These are phyloP conservation scores for Echinometra lucunter DNA, from an alignment of 53 echinoderm and acorn worm genomes.

Conservation along the genomic window DNA sequence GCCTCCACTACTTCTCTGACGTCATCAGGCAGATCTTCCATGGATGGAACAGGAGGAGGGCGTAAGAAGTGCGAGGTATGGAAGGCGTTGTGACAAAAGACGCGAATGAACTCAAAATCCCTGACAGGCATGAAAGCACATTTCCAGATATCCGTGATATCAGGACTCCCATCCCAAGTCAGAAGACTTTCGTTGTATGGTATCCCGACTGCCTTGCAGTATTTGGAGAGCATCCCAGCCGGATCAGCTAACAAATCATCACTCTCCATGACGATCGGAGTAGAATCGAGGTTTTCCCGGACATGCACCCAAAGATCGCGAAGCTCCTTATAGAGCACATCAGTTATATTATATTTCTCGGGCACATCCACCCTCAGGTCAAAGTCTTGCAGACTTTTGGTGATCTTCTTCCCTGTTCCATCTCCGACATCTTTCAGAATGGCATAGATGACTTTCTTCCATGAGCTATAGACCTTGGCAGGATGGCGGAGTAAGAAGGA, in stretches of 20 bases:
- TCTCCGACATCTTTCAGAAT: conserved; percentile 37
- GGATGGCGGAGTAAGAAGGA: conserved; percentile 54
- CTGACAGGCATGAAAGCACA: conserved; percentile 52
- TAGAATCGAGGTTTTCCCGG: conserved; percentile 34
- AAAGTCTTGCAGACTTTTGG: conserved; percentile 38
- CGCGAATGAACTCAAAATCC: conserved; percentile 17
- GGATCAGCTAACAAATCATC: conserved; percentile 64
- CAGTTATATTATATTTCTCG: background rate
- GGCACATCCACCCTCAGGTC: conserved; percentile 38
- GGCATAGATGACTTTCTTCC: conserved; percentile 40
- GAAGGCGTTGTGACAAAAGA: conserved; percentile 53
- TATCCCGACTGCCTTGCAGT: conserved; percentile 59
- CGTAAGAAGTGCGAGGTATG: conserved; percentile 26
- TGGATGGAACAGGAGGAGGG: conserved; percentile 10
- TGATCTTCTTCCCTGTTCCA: conserved; percentile 29
- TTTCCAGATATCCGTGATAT: conserved; percentile 52
- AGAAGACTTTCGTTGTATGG: conserved; percentile 42
- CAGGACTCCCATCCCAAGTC: conserved; percentile 44
- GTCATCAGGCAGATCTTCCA: conserved; percentile 24
- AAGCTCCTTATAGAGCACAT: conserved; percentile 40
- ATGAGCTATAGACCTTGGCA: conserved; percentile 51
- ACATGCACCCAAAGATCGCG: conserved; percentile 49
- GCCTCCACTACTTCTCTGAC: background rate
- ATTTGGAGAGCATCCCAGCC: conserved; percentile 61
- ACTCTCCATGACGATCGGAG: conserved; percentile 59